Percentiles rank a stretch among this genome's conserved stretches.
Evolutionary conservation across 2,113 vertebrate species (phyloP).

Genomic region (Cervus canadensis): DNA sequence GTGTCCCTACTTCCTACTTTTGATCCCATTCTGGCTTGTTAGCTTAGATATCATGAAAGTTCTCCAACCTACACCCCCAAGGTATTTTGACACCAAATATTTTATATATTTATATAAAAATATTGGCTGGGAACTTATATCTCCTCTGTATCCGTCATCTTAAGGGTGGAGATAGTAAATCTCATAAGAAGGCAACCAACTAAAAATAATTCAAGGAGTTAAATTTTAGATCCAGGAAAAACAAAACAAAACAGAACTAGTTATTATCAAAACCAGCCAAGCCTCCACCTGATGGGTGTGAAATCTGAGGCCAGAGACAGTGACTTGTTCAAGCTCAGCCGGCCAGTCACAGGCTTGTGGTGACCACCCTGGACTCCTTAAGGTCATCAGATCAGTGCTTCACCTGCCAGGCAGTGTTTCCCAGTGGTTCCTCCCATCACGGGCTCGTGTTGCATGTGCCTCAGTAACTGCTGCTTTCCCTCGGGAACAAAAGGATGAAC

Average conservation of each 20-base stretch:
- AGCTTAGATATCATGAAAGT: background rate
- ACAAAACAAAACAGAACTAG: background rate
- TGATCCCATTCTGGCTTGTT: background rate
- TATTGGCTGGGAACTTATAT: background rate
- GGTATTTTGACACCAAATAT: background rate
- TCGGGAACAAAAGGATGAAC: background rate
- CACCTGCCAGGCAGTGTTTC: background rate
- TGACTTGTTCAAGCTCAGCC: background rate
- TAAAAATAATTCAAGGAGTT: background rate
- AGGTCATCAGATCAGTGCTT: background rate
- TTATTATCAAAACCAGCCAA: background rate
- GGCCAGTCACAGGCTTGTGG: background rate
- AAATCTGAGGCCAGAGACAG: background rate
- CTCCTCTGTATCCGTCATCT: background rate
- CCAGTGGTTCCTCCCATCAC: background rate
- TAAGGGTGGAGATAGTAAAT: background rate
- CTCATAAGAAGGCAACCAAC: background rate
- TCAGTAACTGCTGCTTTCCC: background rate
- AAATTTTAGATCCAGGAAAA: background rate
- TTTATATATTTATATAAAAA: background rate
- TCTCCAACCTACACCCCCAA: background rate
- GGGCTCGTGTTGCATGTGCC: background rate
- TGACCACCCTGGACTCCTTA: background rate
- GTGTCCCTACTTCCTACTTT: background rate
- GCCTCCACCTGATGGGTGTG: background rate